phyloP scores from a whole-genome alignment of 1,140 invertebrate species.

The Planococcus citri region DNA sequence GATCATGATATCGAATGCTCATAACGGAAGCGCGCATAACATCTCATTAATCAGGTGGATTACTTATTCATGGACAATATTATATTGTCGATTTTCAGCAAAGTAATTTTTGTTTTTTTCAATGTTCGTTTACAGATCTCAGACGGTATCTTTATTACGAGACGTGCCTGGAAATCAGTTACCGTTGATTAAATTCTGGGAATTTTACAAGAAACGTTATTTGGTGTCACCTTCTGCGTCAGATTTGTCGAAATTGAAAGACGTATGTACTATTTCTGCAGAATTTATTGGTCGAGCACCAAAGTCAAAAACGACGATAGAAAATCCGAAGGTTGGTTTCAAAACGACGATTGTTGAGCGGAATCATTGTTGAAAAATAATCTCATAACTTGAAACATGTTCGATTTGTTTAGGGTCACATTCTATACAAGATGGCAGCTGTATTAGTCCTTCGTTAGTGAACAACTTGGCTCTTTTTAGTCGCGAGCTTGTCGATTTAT shows the following conservation, averaged over 20 bases:
- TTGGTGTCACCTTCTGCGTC: constrained; percentile 63
- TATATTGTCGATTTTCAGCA: not conserved
- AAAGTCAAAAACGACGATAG: not conserved
- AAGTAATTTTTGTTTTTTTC: not conserved
- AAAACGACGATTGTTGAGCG: not conserved
- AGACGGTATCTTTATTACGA: constrained; percentile 42
- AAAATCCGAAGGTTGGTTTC: constrained; percentile 21
- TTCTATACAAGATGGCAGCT: constrained; percentile 31
- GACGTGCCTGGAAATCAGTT: constrained; percentile 63
- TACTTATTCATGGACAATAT: not conserved
- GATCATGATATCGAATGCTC: constrained; percentile 62
- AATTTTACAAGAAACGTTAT: constrained; percentile 70
- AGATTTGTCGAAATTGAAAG: constrained; percentile 66
- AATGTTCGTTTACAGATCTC: constrained; percentile 34
- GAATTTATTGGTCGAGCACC: constrained; percentile 46
- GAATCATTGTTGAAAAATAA: not conserved
- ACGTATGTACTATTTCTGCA: constrained; percentile 59
- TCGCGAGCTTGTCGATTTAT: constrained; percentile 65
- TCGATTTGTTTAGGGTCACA: not conserved
- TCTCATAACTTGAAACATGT: too few relatives aligned
- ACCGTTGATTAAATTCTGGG: constrained; percentile 73
- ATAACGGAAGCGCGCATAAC: constrained; percentile 45
- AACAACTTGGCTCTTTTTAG: constrained; percentile 53
- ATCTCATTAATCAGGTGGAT: constrained; percentile 46
- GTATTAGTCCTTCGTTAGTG: constrained; percentile 44